phyloP scores from a whole-genome alignment of 2,113 vertebrate species.

The Uria lomvia region DNA sequence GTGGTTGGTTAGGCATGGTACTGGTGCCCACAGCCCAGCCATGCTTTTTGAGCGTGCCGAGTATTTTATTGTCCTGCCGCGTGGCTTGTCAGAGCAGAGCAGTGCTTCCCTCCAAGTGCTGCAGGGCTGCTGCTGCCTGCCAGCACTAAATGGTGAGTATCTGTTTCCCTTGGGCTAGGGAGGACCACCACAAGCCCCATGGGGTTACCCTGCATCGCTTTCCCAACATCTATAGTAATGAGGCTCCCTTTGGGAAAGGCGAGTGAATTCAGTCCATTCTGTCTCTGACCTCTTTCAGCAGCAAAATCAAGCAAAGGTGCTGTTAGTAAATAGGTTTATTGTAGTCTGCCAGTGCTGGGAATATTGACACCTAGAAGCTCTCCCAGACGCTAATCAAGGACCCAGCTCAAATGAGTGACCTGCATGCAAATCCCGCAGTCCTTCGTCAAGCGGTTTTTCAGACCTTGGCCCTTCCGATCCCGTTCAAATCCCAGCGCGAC shows the following conservation, averaged over 20 bases:
- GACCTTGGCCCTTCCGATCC: not conserved
- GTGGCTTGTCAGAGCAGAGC: not conserved
- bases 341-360: not conserved
- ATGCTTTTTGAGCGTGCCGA: not conserved
- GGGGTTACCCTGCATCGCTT: not conserved
- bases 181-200: fast-evolving
- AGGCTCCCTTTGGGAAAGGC: not conserved
- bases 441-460: not conserved
- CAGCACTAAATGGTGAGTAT: not conserved
- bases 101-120: not conserved
- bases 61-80: not conserved
- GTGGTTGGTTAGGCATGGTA: fast-evolving
- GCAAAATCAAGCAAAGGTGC: not conserved
- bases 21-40: not conserved
- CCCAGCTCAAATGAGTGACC: not conserved
- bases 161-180: not conserved
- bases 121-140: not conserved
- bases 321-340: not conserved
- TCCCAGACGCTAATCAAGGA: not conserved
- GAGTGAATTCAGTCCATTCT: fast-evolving
- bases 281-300: not conserved
- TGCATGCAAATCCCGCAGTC: not conserved
- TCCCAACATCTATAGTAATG: not conserved
- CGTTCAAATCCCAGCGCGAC: not conserved
- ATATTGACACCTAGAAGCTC: not conserved